These are phyloP conservation scores for Thamnophis elegans DNA, from an alignment of 2,797 vertebrate genomes.

Conservation along the genomic window DNA sequence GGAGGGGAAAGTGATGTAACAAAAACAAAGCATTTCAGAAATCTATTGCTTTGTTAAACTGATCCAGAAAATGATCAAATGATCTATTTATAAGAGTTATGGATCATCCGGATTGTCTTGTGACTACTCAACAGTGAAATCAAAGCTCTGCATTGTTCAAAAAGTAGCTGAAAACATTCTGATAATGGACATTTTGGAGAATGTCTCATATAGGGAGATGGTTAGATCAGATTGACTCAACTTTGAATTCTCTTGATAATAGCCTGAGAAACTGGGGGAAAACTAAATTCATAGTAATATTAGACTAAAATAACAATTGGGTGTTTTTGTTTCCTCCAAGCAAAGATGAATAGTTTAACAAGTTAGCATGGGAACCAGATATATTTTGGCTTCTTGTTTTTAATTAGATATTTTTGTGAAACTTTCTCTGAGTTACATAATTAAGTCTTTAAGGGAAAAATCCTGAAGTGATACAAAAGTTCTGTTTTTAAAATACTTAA, in stretches of 20 bases:
- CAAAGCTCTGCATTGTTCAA: slow-evolving; percentile 52
- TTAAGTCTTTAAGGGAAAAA: not conserved
- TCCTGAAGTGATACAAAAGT: not conserved
- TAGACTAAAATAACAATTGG: slow-evolving; percentile 33
- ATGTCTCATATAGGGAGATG: not conserved
- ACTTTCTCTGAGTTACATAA: slow-evolving; percentile 12
- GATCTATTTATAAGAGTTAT: slow-evolving; percentile 58
- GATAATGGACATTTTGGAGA: not conserved
- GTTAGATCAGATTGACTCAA: not conserved
- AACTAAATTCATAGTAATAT: slow-evolving; percentile 14
- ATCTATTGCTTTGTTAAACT: slow-evolving; percentile 34
- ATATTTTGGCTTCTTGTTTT: not conserved
- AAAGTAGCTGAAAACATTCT: slow-evolving; percentile 50
- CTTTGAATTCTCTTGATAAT: slow-evolving; percentile 11
- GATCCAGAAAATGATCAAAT: slow-evolving; percentile 44
- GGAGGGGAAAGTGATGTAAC: slow-evolving; percentile 24
- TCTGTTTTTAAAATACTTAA: not conserved
- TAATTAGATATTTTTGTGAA: slow-evolving; percentile 17
- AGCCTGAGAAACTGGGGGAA: slow-evolving; percentile 16
- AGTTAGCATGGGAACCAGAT: slow-evolving; percentile 26
- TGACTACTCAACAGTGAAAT: slow-evolving; percentile 59
- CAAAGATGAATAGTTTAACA: slow-evolving; percentile 11
- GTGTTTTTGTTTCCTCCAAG: not conserved
- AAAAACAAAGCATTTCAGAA: slow-evolving; percentile 41
- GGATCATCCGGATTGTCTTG: slow-evolving; percentile 43